Conservation (phyloP, 1,140 invertebrate genomes). For the Drosophila sp. region DNA sequence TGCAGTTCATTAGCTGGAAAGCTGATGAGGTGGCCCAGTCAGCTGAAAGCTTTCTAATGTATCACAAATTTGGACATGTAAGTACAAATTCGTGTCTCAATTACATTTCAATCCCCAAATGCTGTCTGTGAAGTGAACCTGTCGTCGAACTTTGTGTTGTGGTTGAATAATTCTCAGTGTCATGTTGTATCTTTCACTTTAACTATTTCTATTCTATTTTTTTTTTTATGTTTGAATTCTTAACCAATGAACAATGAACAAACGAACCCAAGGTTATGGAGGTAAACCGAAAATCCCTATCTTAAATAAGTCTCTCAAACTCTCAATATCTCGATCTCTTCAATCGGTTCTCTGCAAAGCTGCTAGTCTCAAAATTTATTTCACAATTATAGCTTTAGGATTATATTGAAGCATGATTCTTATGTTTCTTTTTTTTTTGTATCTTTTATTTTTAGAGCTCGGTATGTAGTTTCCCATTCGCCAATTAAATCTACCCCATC, state of each 20-base stretch:
- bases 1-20: constrained; percentile 90
- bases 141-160: constrained; percentile 45
- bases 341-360: constrained; percentile 23
- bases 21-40: constrained; percentile 89
- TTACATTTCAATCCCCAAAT: not conserved
- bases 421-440: constrained; percentile 42
- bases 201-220: constrained; percentile 60
- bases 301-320: constrained; percentile 32
- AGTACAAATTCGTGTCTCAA: constrained; percentile 83
- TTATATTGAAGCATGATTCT: constrained; percentile 48
- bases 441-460: constrained; percentile 58
- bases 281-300: constrained; percentile 60
- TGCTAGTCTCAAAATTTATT: constrained; percentile 31
- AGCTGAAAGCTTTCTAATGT: constrained; percentile 92
- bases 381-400: constrained; percentile 31
- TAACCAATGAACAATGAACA: constrained; percentile 33
- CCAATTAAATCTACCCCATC: constrained; percentile 30
- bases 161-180: constrained; percentile 51
- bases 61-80: constrained; percentile 96
- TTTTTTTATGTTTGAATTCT: constrained; percentile 60
- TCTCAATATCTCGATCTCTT: constrained; percentile 29
- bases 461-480: constrained; percentile 51
- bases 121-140: not conserved
- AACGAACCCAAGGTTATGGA: constrained; percentile 67
- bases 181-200: constrained; percentile 53